Evolutionary conservation across 1,140 invertebrate genomes (phyloP), one percentile per base, ranked within the genome.

Genomic region (Danaus plexippus): DNA sequence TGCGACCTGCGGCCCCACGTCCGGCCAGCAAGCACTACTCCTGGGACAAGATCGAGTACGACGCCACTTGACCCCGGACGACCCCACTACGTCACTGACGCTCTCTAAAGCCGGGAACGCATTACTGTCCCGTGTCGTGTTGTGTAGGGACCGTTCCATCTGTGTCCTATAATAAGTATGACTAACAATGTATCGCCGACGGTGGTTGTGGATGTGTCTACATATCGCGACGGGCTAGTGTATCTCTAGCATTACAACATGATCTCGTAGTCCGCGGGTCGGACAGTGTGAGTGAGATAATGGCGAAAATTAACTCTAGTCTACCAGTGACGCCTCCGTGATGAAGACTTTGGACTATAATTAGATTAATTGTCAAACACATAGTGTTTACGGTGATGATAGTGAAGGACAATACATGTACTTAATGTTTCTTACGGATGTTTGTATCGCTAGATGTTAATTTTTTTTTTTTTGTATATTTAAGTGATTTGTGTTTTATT

Each of bases 31-130:
- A 80, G 57, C 85, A 81, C 64, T 87, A 85, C 67, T 88, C 85
- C 9, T 88, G 85, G 87, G 85, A 88, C 62, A 73, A 71, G 49
- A 77, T 84, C 56, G 86, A 87, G 64, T 87, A 70, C 66, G 85
- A 87, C 60, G 78, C 79, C 74, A 88, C 86, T 64, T 88, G 86
- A 88, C 83, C 74, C 72, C 57, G 64, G 50, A 54, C 60, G 13
- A 42, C 61, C 22, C 22, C 54, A 13, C n/a, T 53, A 43, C 22
- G 13, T 45, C 60, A 47, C 43, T 57, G 50, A 9, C 67, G 66
- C 67, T 69, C 69, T 67, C 69, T 69, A 62, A 49, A 59, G 47
- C 22, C 22, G 22, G 22, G 22, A 32, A 32, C 22, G 7, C 22
- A 32, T 7, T 32, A 6, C 22, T 32, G 7, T 32, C 22, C 5